Evolutionary conservation across 2,113 vertebrate species (phyloP).

Genomic region (Xiphias gladius): DNA sequence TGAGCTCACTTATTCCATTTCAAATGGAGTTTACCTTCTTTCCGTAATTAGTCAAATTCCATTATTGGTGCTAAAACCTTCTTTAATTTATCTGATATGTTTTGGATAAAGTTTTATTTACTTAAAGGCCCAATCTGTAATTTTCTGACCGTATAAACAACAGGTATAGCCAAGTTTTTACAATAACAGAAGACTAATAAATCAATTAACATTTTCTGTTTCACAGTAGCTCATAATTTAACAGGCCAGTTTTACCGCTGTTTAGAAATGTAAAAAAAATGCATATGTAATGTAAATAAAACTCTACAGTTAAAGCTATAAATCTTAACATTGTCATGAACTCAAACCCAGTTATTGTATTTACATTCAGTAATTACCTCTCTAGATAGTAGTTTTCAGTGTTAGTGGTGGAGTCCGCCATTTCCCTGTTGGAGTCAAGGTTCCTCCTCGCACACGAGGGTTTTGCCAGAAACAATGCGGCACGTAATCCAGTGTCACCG

Average conservation of each 20-base stretch:
- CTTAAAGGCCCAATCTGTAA: background rate
- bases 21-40: background rate
- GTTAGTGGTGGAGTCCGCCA: too few relatives aligned
- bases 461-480: background rate
- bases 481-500: background rate
- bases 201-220: background rate
- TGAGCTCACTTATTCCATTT: background rate
- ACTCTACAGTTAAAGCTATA: too few relatives aligned
- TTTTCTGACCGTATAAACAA: background rate
- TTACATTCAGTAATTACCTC: too few relatives aligned
- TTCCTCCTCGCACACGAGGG: too few relatives aligned
- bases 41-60: background rate
- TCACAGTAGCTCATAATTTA: too few relatives aligned
- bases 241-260: background rate
- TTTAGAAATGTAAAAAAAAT: background rate
- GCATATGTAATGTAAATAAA: too few relatives aligned
- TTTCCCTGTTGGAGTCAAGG: too few relatives aligned
- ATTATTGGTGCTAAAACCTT: background rate
- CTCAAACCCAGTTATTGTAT: too few relatives aligned
- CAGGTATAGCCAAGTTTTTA: background rate
- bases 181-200: background rate
- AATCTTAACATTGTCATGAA: too few relatives aligned
- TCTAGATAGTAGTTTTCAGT: too few relatives aligned
- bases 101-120: background rate
- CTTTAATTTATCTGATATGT: background rate